Conservation (phyloP, 2,113 vertebrate genomes). For the Petroica traversi region DNA sequence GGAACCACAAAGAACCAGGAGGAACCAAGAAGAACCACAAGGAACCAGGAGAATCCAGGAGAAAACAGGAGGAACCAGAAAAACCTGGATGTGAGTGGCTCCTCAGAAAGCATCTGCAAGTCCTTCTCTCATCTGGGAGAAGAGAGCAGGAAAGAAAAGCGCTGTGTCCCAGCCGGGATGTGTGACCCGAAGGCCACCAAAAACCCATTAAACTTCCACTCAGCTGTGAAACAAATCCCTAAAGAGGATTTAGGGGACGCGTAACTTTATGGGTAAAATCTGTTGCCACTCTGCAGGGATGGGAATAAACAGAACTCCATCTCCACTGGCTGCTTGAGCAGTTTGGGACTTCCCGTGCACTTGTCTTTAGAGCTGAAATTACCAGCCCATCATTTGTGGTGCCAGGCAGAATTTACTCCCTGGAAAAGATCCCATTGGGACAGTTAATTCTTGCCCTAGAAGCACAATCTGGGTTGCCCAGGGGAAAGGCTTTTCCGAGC, state of each 20-base stretch:
- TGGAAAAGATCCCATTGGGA: background rate
- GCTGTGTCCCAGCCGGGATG: background rate
- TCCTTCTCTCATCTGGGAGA: background rate
- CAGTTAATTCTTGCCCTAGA: background rate
- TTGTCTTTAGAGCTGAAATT: background rate
- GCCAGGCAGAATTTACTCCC: background rate
- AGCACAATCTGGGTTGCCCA: rapidly evolving
- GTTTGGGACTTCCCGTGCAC: background rate
- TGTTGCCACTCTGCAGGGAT: background rate
- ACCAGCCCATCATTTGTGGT: background rate
- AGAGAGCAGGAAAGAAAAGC: background rate
- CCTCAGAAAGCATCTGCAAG: background rate
- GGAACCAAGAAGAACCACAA: too few relatives aligned
- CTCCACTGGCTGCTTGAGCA: background rate
- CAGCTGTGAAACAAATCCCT: background rate
- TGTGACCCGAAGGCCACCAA: background rate
- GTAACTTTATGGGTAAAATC: background rate
- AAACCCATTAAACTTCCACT: background rate
- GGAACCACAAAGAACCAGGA: too few relatives aligned
- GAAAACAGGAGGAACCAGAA: background rate
- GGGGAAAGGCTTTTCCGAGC: background rate
- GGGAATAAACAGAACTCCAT: background rate
- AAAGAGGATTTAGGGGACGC: background rate
- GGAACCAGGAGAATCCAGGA: background rate
- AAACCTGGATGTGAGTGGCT: background rate